These are phyloP conservation scores for Tachina fera DNA, from an alignment of 2,888 invertebrate species.

Conservation along the genomic window DNA sequence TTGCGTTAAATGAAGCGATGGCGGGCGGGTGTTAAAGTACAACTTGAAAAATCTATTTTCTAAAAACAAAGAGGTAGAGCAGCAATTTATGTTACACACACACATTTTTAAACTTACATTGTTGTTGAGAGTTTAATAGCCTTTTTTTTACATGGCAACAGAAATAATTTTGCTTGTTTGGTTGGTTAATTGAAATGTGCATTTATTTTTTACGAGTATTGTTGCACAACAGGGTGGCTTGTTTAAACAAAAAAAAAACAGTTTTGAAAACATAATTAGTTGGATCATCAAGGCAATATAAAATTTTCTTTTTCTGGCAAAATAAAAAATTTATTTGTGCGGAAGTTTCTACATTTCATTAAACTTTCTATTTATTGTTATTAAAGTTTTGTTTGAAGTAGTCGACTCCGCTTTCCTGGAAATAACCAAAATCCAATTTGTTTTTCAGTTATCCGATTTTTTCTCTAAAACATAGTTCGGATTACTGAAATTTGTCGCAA, in stretches of 20 bases:
- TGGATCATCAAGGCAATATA: not conserved
- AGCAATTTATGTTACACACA: not conserved
- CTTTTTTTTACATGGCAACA: constrained; percentile 14
- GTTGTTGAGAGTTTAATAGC: constrained; percentile 39
- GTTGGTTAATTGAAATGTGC: constrained; percentile 49
- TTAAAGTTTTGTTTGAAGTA: no score
- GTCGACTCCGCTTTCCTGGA: no score
- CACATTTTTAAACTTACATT: not conserved
- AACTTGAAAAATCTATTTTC: not conserved
- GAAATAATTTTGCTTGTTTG: constrained; percentile 20
- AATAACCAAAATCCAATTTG: no score
- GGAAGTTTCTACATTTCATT: no score
- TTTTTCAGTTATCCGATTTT: no score
- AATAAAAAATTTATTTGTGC: no score
- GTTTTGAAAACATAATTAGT: not conserved
- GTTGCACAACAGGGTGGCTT: constrained; percentile 4
- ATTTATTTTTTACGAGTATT: constrained; percentile 42
- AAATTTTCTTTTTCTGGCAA: no score
- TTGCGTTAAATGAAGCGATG: not conserved
- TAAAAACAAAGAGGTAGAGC: not conserved
- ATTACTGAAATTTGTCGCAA: no score
- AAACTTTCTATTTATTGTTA: no score
- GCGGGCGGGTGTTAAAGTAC: constrained; percentile 13
- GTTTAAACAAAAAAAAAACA: not conserved
- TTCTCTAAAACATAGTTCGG: no score